phyloP scores from a whole-genome alignment of 2,797 vertebrate genomes.

The Limosa lapponica region DNA sequence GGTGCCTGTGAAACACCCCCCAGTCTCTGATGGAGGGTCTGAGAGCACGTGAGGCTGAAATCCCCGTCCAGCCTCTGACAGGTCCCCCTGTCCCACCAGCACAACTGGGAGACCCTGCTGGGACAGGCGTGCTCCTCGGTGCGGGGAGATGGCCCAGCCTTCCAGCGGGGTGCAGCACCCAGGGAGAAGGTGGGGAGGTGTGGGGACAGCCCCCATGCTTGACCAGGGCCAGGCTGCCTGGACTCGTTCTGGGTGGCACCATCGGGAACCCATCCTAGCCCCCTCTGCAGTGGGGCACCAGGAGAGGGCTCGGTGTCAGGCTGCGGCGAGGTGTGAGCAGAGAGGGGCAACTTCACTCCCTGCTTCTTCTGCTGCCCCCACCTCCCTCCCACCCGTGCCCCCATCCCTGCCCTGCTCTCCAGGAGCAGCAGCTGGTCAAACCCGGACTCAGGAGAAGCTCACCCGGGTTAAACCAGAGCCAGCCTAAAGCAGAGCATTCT shows the following conservation, averaged over 20 bases:
- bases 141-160: background rate
- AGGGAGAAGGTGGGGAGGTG: background rate
- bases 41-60: background rate
- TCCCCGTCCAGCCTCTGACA: background rate
- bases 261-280: rapidly evolving
- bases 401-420: background rate
- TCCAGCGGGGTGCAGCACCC: rapidly evolving
- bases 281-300: background rate
- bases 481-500: background rate
- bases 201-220: background rate
- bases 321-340: rapidly evolving
- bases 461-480: background rate
- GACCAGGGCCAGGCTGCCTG: background rate
- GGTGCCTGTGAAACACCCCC: background rate
- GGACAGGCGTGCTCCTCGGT: rapidly evolving
- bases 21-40: background rate
- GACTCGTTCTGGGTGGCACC: background rate
- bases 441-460: background rate
- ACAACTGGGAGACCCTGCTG: background rate
- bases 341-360: background rate
- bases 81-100: background rate
- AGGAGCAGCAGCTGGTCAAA: background rate
- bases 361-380: background rate
- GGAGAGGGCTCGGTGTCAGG: rapidly evolving
- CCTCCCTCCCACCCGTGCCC: background rate